phyloP scores from a whole-genome alignment of 1,140 invertebrate genomes.

The Zaprionus nigranus region DNA sequence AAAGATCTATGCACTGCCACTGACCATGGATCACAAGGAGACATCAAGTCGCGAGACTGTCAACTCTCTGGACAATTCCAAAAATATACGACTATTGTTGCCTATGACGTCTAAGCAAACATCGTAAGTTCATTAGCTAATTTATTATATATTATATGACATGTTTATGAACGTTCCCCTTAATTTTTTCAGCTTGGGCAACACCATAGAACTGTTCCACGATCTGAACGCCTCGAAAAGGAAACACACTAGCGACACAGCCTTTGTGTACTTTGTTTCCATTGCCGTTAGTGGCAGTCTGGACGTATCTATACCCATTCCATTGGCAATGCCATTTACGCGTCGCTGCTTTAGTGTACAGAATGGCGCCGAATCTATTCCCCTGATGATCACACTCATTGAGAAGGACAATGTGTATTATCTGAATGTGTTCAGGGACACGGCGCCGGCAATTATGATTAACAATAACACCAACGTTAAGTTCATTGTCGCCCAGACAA shows the following conservation, averaged over 20 bases:
- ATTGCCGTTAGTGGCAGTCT: constrained; percentile 43
- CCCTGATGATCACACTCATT: constrained; percentile 67
- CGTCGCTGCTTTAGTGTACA: constrained; percentile 78
- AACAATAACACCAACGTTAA: constrained; percentile 73
- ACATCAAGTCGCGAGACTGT: constrained; percentile 48
- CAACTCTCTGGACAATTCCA: constrained; percentile 20
- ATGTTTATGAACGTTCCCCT: too few species aligned
- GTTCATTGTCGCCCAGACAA: constrained; percentile 79
- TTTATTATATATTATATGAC: too few species aligned
- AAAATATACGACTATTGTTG: constrained; percentile 17
- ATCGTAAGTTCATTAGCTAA: constrained; percentile 29
- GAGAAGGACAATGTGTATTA: constrained; percentile 75
- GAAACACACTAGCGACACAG: constrained; percentile 68
- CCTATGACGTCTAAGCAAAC: constrained; percentile 6
- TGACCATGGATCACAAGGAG: constrained; percentile 79
- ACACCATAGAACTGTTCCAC: constrained; percentile 59
- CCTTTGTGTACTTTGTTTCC: constrained; percentile 74
- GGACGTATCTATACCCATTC: constrained; percentile 75
- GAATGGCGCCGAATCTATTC: constrained; percentile 61
- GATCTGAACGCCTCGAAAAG: constrained; percentile 63
- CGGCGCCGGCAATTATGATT: constrained; percentile 64
- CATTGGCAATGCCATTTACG: constrained; percentile 64
- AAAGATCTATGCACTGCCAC: constrained; percentile 48
- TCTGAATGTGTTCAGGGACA: constrained; percentile 72
- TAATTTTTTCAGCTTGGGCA: constrained; percentile 45